Evolutionary conservation across 2,113 vertebrate genomes (phyloP), one percentile per base, ranked within the genome.

Genomic region (Dipodomys merriami): DNA sequence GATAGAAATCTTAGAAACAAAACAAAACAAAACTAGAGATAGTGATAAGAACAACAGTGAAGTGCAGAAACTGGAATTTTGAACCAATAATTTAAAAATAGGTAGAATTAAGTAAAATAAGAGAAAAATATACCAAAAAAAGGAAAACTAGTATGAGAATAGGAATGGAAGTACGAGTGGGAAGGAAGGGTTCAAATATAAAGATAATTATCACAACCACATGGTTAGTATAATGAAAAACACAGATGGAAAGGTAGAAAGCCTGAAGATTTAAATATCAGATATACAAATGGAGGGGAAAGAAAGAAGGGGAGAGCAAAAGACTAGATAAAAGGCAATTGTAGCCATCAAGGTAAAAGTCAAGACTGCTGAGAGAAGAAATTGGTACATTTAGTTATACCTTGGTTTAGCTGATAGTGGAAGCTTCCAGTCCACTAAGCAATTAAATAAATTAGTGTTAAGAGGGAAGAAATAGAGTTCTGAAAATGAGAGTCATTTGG

Each of bases 381-480:
- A 67, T 4, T 39, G 35, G 44, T 76, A 81, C 87, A 60, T 65
- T 71, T 77, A n/a, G 33, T 81, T 91, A 81, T 71, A 57, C 2
- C 46, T 12, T 88, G 44, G 19, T 88, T 93, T 94, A 82, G 60
- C 49, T 46, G 22, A 90, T 57, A 69, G 29, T 15, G 23, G 19
- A 62, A 82, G 6, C 27, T n/a, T 72, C 16, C 9, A 71, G 10
- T 16, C 27, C 29, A 93, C 27, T 53, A 60, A 8, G 7, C 25
- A 89, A 83, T 88, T 64, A 49, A 8, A 86, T 78, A 91, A 88
- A 85, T 39, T 49, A 35, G 25, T 72, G 1, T 15, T 35, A 73
- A 83, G 71, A 88, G 33, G 74, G 69, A 93, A 88, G n/a, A 96
- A 92, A 57, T 88, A 9, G 19, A 89, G 12, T 94, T 95, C 53